A percentile compares a stretch with the other conserved stretches of the same genome.
Conservation (phyloP, 2,113 vertebrate genomes). For the Hemiprocne comata region DNA sequence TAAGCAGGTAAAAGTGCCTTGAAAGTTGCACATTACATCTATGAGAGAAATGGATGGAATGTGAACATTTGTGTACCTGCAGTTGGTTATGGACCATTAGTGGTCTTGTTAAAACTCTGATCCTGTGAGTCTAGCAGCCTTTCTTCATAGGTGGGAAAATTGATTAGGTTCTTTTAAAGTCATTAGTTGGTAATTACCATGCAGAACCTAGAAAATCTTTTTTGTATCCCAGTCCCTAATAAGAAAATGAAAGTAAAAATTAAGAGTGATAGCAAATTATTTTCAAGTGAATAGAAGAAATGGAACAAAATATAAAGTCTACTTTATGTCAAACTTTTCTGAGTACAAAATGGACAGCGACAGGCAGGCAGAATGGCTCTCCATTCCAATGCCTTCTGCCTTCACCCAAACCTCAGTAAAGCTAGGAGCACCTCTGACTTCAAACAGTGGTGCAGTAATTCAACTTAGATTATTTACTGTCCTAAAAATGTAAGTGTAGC, state of each 20-base stretch:
- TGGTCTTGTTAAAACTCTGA: not conserved
- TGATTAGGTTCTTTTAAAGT: not conserved
- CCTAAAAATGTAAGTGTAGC: not conserved
- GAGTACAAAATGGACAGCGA: not conserved
- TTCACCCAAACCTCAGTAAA: not conserved
- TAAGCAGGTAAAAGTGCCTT: not conserved
- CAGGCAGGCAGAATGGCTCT: not conserved
- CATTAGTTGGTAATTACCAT: not conserved
- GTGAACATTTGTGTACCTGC: not conserved
- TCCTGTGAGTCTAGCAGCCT: not conserved
- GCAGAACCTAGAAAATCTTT: not conserved
- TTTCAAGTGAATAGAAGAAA: not conserved
- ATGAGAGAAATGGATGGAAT: not conserved
- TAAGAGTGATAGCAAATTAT: not conserved
- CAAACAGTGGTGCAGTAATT: not conserved
- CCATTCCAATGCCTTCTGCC: not conserved
- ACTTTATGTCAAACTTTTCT: not conserved
- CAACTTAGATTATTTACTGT: not conserved
- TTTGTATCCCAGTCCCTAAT: not conserved
- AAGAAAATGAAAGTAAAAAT: not conserved
- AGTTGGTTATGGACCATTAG: not conserved
- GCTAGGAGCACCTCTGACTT: not conserved
- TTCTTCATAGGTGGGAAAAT: not conserved
- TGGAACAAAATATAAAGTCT: not conserved
- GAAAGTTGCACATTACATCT: not conserved